Evolutionary conservation across 2,113 vertebrate genomes (phyloP).

Genomic region (Falcunculus frontatus): DNA sequence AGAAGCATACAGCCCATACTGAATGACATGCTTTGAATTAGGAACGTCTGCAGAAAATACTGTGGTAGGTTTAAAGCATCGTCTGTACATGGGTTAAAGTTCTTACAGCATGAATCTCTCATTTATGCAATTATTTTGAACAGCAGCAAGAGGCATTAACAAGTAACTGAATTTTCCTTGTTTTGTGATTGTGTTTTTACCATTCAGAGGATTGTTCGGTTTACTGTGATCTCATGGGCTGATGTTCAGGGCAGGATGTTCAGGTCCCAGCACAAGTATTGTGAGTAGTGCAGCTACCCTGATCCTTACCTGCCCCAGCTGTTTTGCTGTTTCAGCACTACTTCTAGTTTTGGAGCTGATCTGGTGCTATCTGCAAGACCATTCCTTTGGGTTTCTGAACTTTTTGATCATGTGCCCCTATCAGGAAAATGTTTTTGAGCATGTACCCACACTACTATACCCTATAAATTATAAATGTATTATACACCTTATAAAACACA

Average conservation of each 20-base stretch:
- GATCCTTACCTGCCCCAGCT: neutral
- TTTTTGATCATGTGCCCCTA: neutral
- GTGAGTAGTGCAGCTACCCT: neutral
- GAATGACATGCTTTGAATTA: neutral
- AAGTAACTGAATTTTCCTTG: neutral
- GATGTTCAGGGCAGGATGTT: neutral
- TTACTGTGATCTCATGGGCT: neutral
- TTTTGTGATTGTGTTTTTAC: neutral
- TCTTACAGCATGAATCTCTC: neutral
- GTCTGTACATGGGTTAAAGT: neutral
- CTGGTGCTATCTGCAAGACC: neutral
- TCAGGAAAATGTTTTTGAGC: neutral
- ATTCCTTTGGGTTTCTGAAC: neutral
- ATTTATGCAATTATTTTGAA: neutral
- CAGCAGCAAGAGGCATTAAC: neutral
- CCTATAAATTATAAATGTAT: neutral
- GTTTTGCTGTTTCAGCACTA: neutral
- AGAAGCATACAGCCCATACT: neutral
- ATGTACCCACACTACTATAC: fast-evolving
- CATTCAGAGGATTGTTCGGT: neutral
- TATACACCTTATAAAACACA: neutral
- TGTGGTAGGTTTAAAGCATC: neutral
- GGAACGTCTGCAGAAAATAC: neutral
- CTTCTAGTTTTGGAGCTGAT: neutral
- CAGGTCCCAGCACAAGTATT: neutral